Percentiles rank a stretch among this genome's conserved stretches.
Conservation (phyloP, 2,797 vertebrate species). For the Manis javanica region DNA sequence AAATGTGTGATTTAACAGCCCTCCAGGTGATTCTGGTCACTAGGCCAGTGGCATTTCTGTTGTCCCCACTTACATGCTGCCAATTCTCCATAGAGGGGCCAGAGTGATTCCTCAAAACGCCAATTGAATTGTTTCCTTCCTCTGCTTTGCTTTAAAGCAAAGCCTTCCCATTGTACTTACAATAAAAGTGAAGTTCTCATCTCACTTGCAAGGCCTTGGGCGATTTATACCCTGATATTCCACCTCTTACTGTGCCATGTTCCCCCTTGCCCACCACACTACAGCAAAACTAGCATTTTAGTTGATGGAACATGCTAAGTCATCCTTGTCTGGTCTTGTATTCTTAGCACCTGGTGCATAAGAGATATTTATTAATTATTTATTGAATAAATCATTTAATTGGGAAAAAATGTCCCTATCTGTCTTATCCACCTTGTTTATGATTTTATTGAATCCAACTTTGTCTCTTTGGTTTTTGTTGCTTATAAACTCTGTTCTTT, state of each 20-base stretch:
- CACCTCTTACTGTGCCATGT: neutral
- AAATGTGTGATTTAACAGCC: neutral
- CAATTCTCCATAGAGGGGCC: neutral
- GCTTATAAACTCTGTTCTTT: neutral
- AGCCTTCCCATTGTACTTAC: neutral
- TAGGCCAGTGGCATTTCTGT: neutral
- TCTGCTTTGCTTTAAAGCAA: neutral
- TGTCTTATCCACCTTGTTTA: neutral
- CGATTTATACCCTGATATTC: neutral
- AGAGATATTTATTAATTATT: neutral
- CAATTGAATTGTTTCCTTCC: neutral
- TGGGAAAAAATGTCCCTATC: neutral
- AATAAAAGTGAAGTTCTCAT: neutral
- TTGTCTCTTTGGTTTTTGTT: slow-evolving; percentile 25
- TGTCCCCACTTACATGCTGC: neutral
- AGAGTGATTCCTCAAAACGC: neutral
- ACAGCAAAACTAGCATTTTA: neutral
- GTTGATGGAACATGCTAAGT: neutral
- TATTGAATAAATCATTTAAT: slow-evolving; percentile 6
- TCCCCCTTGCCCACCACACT: neutral
- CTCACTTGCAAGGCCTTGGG: neutral
- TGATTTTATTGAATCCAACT: slow-evolving; percentile 18
- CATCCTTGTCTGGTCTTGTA: neutral
- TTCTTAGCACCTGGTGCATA: neutral
- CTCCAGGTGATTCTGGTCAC: neutral